Evolutionary conservation across 2,888 invertebrate species (phyloP).

Genomic region (Anticlea derivata): DNA sequence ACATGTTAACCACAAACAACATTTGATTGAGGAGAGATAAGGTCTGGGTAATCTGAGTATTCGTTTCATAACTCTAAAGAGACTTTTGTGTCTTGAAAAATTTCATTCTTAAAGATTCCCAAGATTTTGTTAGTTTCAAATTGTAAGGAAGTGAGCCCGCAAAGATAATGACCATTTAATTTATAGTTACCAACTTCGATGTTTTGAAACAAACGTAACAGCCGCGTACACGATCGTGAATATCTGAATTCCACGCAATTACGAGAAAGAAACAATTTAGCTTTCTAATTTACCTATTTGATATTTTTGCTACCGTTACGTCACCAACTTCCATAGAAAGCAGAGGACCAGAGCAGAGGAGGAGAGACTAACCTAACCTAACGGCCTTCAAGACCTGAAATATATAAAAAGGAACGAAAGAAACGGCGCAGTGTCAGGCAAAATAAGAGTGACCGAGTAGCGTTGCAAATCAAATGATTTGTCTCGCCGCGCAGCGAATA

Average conservation of each 20-base stretch:
- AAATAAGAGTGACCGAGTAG: slow-evolving; percentile 2
- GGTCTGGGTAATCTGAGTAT: neutral
- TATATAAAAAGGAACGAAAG: slow-evolving; percentile 12
- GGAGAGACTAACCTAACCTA: no score
- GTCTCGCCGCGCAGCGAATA: slow-evolving; percentile 3
- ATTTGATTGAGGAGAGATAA: neutral
- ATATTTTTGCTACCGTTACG: slow-evolving; percentile 39
- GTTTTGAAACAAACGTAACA: slow-evolving; percentile 10
- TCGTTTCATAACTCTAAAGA: neutral
- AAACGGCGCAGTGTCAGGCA: slow-evolving; percentile 7
- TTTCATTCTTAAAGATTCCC: neutral
- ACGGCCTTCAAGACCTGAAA: slow-evolving; percentile 42
- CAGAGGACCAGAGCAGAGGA: no score
- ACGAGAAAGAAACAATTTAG: slow-evolving; percentile 27
- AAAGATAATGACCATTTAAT: neutral
- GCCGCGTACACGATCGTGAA: slow-evolving; percentile 3
- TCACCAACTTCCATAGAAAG: slow-evolving; percentile 35
- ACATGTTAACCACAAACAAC: neutral
- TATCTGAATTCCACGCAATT: slow-evolving; percentile 17
- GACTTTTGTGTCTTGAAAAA: neutral
- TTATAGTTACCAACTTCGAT: neutral
- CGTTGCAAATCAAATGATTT: slow-evolving; percentile 9
- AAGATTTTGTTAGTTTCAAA: neutral
- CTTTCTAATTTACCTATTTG: slow-evolving; percentile 49
- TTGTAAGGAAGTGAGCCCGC: neutral